A percentile compares a stretch with the other conserved stretches of the same genome.
These are phyloP conservation scores for Eristalis pertinax DNA, from an alignment of 2,888 invertebrate genomes.

Conservation along the genomic window DNA sequence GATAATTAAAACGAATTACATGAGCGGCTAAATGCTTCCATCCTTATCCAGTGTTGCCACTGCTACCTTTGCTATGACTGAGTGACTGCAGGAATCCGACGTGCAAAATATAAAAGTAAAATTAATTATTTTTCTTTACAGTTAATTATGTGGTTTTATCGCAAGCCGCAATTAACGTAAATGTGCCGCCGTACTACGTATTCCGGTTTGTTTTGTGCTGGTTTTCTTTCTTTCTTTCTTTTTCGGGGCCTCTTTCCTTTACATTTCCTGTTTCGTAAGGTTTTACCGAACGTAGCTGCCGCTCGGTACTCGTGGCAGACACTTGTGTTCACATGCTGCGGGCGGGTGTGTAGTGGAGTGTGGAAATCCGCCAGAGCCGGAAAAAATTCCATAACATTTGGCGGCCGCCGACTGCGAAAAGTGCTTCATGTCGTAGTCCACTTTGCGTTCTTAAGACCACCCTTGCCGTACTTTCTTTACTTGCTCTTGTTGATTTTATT, in stretches of 20 bases:
- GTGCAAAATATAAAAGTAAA: conserved; percentile 40
- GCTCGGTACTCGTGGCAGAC: background rate
- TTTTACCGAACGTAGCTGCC: background rate
- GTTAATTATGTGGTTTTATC: conserved; percentile 70
- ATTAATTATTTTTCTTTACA: conserved; percentile 69
- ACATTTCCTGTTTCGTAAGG: conserved; percentile 56
- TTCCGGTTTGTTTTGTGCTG: conserved; percentile 27
- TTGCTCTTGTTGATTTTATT: conserved; percentile 4
- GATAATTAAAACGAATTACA: conserved; percentile 68
- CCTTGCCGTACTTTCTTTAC: background rate
- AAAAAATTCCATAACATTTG: conserved; percentile 62
- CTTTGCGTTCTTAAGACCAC: conserved; percentile 16
- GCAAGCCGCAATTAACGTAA: conserved; percentile 68
- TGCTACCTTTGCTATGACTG: background rate
- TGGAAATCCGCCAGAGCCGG: conserved; percentile 59
- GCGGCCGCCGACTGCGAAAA: conserved; percentile 53
- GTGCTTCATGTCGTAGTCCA: conserved; percentile 49
- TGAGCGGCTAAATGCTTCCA: conserved; percentile 48
- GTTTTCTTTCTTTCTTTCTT: conserved; percentile 2
- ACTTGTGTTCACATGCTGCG: background rate
- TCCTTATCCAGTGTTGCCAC: conserved; percentile 39
- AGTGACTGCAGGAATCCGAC: conserved; percentile 10
- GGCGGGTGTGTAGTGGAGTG: background rate
- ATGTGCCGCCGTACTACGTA: conserved; percentile 51
- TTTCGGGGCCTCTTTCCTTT: conserved; percentile 16